Base-by-base conservation (phyloP, 1,140 invertebrate species). In the Micrasema minimum region DNA sequence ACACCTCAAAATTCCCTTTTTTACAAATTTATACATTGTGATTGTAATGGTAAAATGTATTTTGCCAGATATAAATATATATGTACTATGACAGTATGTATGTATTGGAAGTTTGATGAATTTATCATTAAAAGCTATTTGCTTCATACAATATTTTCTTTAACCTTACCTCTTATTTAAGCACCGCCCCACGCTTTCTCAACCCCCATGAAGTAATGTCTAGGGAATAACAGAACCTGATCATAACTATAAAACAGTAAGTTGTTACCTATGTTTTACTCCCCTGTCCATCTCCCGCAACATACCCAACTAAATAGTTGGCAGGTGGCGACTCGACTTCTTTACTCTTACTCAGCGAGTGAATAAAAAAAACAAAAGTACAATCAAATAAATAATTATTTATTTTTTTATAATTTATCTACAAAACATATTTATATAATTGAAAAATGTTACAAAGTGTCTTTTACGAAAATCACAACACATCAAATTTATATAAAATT, bases 1-100 rank as follows among this genome's bases (percentile, higher is more conserved):
- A 73, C 72, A 62, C 69, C 67, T 66, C 50, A 46, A 41, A 62
- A 73, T 73, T 70, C 67, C 67, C 66, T 72, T 73, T 71, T 72
- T 72, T 67, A 67, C 26, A 31, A 31, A 31, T 31, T 31, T 31
- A 31, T 31, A 31, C 7, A 31, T 31, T 55, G 41, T 72, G 61
- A 59, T 16, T 45, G 11, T 45, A 45, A 31, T 31, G 26, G 26
- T 31, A 31, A 31, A 31, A 31, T 31, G 26, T 7, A 31, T 31
- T 31, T 31, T 31, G 7, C 26, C 26, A 31, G 26, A n/a, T n/a
- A n/a, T n/a, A n/a, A n/a, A n/a, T n/a, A n/a, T n/a, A n/a, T 31
- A 31, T 7, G 7, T 72, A 61, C 61, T 61, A 46, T 61, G 72
- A 73, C 72, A 73, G n/a, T 62, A 18, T 38, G 31, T 16, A 41